These are phyloP conservation scores for Philypnodon macrostomus DNA, from an alignment of 2,797 vertebrate species.

Conservation along the genomic window DNA sequence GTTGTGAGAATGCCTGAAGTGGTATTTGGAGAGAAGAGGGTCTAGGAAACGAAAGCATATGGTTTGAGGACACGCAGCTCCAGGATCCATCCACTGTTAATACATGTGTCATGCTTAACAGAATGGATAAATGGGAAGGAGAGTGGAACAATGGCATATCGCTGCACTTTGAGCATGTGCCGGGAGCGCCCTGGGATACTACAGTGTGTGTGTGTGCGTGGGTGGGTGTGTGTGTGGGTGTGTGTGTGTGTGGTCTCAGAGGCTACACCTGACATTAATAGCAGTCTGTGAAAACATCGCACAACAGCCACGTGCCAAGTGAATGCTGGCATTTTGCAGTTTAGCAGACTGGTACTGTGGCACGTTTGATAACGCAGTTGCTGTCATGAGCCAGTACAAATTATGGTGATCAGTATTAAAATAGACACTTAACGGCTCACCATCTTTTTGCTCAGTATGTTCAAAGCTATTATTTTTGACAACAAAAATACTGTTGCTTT, in stretches of 20 bases:
- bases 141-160: slow-evolving; percentile 71
- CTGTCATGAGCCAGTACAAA: neutral
- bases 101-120: slow-evolving; percentile 81
- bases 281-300: slow-evolving; percentile 37
- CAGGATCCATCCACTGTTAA: slow-evolving; percentile 79
- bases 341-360: slow-evolving; percentile 4
- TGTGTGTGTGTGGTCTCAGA: slow-evolving; percentile 39
- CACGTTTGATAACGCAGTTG: neutral
- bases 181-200: slow-evolving; percentile 55
- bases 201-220: slow-evolving; percentile 33
- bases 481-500: neutral
- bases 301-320: slow-evolving; percentile 21
- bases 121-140: slow-evolving; percentile 77
- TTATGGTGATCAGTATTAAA: neutral
- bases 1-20: slow-evolving; percentile 21
- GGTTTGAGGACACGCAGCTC: slow-evolving; percentile 77
- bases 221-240: slow-evolving; percentile 26
- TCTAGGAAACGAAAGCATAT: slow-evolving; percentile 71
- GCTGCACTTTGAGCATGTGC: slow-evolving; percentile 69
- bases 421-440: neutral
- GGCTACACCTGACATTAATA: slow-evolving; percentile 54
- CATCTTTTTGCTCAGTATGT: neutral
- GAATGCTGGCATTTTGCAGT: slow-evolving; percentile 34
- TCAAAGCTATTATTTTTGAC: neutral
- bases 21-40: slow-evolving; percentile 42